phyloP scores from a whole-genome alignment of 2,888 invertebrate species.

The Thumatha senex region DNA sequence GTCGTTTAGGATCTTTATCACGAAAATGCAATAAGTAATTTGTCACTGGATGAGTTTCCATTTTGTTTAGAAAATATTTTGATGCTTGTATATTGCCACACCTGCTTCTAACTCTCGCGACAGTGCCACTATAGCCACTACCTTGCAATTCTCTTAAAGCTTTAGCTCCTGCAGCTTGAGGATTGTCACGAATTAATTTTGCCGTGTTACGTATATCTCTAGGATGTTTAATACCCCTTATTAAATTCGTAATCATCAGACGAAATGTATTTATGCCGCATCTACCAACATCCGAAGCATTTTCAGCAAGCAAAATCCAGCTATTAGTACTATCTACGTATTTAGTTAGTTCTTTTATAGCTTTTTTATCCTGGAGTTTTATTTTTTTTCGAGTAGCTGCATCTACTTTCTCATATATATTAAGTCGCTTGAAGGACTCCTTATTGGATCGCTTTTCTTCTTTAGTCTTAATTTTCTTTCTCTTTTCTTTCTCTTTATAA shows the following conservation, averaged over 20 bases:
- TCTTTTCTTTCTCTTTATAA: neutral
- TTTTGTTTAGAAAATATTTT: neutral
- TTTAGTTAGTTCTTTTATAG: constrained; percentile 7
- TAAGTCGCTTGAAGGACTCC: neutral
- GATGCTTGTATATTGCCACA: constrained; percentile 2
- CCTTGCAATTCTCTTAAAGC: neutral
- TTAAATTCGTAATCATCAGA: neutral
- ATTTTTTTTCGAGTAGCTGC: neutral
- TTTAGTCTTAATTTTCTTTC: neutral
- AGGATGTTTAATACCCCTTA: constrained; percentile 8
- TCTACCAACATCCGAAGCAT: constrained; percentile 17
- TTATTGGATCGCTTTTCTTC: neutral
- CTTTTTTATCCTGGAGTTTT: constrained; percentile 2
- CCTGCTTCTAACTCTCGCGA: constrained; percentile 11
- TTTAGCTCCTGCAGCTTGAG: neutral
- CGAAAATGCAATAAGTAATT: constrained; percentile 20
- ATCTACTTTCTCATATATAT: neutral
- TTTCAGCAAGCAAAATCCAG: constrained; percentile 12
- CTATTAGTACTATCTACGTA: neutral
- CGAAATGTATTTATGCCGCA: constrained; percentile 10
- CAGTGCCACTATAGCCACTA: constrained; percentile 4
- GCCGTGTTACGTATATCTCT: neutral
- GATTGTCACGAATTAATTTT: neutral
- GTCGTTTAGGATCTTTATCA: constrained; percentile 12
- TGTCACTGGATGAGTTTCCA: constrained; percentile 13